These are phyloP conservation scores for Corythoichthys haematopterus DNA, from an alignment of 2,113 vertebrate genomes.

Conservation along the genomic window DNA sequence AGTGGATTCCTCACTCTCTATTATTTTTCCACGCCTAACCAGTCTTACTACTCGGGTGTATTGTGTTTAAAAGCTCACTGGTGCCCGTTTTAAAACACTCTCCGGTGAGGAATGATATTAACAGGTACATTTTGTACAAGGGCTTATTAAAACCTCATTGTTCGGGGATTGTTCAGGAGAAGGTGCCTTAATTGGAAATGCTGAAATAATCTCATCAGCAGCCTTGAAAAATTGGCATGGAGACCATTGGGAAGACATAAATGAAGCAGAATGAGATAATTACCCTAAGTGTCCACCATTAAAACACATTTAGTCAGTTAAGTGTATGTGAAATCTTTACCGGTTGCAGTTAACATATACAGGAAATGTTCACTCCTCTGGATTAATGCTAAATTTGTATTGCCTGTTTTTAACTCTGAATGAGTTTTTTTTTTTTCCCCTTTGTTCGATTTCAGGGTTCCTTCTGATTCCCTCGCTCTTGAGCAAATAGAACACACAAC, in stretches of 20 bases:
- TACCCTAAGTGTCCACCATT: background rate
- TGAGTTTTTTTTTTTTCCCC: background rate
- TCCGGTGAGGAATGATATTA: constrained; percentile 20
- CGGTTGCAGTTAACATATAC: no score
- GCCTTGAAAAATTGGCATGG: constrained; percentile 11
- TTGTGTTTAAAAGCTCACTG: constrained; percentile 4
- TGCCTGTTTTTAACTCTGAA: background rate
- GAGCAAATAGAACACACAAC: background rate
- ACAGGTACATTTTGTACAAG: constrained; percentile 20
- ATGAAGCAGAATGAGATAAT: background rate
- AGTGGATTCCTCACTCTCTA: background rate
- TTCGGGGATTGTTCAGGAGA: constrained; percentile 6
- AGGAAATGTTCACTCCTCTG: background rate
- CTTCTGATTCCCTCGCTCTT: background rate
- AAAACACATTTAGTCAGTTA: background rate
- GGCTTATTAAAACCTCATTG: constrained; percentile 17
- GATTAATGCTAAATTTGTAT: background rate
- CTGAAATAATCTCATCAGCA: constrained; percentile 17
- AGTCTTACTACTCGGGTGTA: constrained; percentile 1
- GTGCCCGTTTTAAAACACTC: constrained; percentile 7
- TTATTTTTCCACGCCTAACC: constrained; percentile 3
- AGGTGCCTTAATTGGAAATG: constrained; percentile 5
- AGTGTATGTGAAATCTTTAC: background rate
- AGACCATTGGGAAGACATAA: constrained; percentile 14
- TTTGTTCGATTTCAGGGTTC: background rate